Evolutionary conservation across 2,797 vertebrate genomes (phyloP), one percentile per base, ranked within the genome.

Genomic region (Alca torda): DNA sequence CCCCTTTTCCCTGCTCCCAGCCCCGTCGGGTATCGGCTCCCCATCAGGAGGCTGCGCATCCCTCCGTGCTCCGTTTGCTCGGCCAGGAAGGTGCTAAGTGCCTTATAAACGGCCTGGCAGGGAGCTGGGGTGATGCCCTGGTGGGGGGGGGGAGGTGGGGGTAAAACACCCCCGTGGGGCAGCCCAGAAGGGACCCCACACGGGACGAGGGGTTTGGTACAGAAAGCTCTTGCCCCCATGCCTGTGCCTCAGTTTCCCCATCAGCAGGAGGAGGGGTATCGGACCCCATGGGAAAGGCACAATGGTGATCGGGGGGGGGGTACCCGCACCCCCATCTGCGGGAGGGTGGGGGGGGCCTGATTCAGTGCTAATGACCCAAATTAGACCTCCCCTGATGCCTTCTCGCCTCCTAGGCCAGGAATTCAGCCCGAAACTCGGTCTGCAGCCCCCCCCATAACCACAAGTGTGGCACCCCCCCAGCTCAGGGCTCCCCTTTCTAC

Each of bases 391-490:
- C 63, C 60, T 7, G 37, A 4, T 50, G 45, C 35, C 73, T 56
- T 53, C 81, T 31, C 85, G 67, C 85, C 57, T 67, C 59, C 72
- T 2, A 5, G 41, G 53, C 11, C 31, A 53, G 84, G 80, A 92
- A 74, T 28, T 45, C 65, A 60, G 10, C 65, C 65, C 63, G 2
- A 67, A 56, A 9, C 19, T 9, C 24, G 6, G 5, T 13, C 7
- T 18, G 39, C 21, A n/a, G 70, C 57, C 54, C 37, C 45, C 45
- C 57, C 28, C n/a, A 1, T 9, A 24, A 33, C 41, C 69, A 25
- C n/a, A 23, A 24, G 1, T 0, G 0, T 5, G 4, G 16, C 30
- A 37, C 39, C 1, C 30, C 30, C 73, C 59, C 21, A 6, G 19
- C 23, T 25, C 17, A 1, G 13, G 50, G 56, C 61, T 16, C 17